Evolutionary conservation across 2,113 vertebrate genomes (phyloP), one percentile per base, ranked within the genome.

Genomic region (Thunnus maccoyii): DNA sequence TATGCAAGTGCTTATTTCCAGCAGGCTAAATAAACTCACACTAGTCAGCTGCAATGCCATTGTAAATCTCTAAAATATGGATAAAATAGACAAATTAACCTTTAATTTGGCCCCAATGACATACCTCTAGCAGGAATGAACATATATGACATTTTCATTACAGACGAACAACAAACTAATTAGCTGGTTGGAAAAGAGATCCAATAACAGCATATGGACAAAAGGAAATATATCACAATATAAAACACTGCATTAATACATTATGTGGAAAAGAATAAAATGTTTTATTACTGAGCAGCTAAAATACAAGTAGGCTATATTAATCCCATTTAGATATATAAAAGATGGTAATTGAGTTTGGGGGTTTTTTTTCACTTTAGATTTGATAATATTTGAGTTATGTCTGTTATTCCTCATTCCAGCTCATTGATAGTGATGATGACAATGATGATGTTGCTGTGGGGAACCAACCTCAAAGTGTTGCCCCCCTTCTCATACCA

Each of bases 381-480:
- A 15, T 71, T 20, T 44, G 17, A 4, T 30, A 17, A 50, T n/a
- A 3, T 68, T 61, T 58, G n/a, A 44, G 3, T 27, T 27, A 16
- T 52, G 54, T 17, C 47, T 63, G 27, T 5, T 14, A 14, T 55
- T 71, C 10, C 51, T 30, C 36, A 27, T 16, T n/a, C 10, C 36
- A 65, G 54, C 30, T 17, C 5, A 82, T 15, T 77, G 13, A 72
- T 46, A 51, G 32, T 63, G 32, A 69, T 70, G 69, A 67, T 82
- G 73, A 50, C 22, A 52, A 18, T 61, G 54, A 78, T 74, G 80
- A 70, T 56, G 65, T 63, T 85, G 83, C 63, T 71, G 71, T 75
- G 44, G 62, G 62, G n/a, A 16, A 84, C 81, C 56, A 78, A 52
- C 75, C 75, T 80, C 57, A 75, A 63, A 72, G 48, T 60, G 71